Evolutionary conservation across 2,888 invertebrate species (phyloP).

Genomic region (Megastigmus dorsalis): DNA sequence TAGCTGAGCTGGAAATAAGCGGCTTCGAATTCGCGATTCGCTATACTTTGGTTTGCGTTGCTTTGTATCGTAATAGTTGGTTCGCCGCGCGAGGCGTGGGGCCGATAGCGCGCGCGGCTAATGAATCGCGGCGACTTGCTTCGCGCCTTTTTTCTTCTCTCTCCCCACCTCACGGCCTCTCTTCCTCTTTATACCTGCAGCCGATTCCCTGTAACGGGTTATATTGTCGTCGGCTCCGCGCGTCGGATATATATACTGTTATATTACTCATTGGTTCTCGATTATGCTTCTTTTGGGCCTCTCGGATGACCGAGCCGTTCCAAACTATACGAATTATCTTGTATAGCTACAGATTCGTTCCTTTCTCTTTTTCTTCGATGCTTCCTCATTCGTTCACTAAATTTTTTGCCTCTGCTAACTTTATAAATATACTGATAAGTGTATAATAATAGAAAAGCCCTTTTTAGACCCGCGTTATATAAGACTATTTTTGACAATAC

Average conservation of each 20-base stretch:
- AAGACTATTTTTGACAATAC: too few relatives aligned
- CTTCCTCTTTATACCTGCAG: not conserved
- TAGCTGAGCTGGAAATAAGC: not conserved
- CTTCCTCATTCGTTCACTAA: too few relatives aligned
- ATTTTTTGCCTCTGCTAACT: too few relatives aligned
- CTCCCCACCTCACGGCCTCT: not conserved
- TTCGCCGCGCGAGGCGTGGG: not conserved
- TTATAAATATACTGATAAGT: too few relatives aligned
- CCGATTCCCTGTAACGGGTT: conserved; percentile 49
- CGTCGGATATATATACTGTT: conserved; percentile 46
- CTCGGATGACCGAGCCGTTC: conserved; percentile 10
- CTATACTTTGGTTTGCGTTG: too few relatives aligned
- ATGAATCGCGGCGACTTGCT: too few relatives aligned
- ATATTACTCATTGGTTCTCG: conserved; percentile 49
- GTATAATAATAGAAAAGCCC: too few relatives aligned
- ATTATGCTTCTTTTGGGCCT: conserved; percentile 37
- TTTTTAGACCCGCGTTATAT: too few relatives aligned
- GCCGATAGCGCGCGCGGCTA: conserved; percentile 1
- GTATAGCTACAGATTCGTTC: conserved; percentile 5
- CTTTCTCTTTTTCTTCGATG: conserved; percentile 6
- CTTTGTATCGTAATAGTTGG: too few relatives aligned
- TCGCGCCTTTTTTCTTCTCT: too few relatives aligned
- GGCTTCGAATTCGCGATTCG: conserved; percentile 24
- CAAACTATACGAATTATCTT: not conserved
- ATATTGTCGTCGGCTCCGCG: conserved; percentile 49